A percentile compares a stretch with the other conserved stretches of the same genome.
Conservation (phyloP, 2,888 invertebrate species). For the Eupithecia tripunctaria region DNA sequence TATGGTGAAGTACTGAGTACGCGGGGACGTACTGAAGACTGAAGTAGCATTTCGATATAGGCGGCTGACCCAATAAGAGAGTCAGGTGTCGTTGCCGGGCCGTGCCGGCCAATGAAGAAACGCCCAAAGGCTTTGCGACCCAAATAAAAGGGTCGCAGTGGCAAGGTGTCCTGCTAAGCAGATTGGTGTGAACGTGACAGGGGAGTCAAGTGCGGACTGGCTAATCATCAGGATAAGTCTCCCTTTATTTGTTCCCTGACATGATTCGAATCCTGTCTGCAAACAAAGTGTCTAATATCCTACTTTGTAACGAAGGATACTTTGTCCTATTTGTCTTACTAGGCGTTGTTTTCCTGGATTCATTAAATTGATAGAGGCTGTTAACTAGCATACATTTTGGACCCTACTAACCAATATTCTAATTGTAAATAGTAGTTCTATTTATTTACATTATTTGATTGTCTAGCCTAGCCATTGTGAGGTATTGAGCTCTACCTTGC, state of each 20-base stretch:
- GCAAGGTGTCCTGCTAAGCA: constrained; percentile 79
- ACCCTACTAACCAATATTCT: no score
- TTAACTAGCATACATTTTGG: background rate
- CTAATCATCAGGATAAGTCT: constrained; percentile 67
- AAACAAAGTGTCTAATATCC: constrained; percentile 37
- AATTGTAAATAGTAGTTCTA: no score
- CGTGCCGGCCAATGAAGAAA: no score
- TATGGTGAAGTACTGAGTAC: no score
- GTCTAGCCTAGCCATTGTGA: no score
- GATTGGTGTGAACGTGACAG: constrained; percentile 75
- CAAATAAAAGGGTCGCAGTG: constrained; percentile 71
- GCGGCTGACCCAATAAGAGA: no score
- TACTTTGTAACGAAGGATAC: constrained; percentile 17
- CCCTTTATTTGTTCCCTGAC: constrained; percentile 56
- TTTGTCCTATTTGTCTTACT: constrained; percentile 26
- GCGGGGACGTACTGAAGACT: no score
- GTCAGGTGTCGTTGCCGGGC: no score
- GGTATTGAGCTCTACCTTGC: no score
- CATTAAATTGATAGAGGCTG: constrained; percentile 15
- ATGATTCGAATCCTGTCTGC: constrained; percentile 44
- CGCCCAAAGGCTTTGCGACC: constrained; percentile 68
- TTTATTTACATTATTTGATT: no score
- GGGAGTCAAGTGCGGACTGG: constrained; percentile 61
- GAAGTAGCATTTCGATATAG: no score
- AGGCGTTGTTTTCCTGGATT: constrained; percentile 17